These are phyloP conservation scores for Saccostrea cuccullata DNA, from an alignment of 1,140 invertebrate genomes.

Conservation along the genomic window DNA sequence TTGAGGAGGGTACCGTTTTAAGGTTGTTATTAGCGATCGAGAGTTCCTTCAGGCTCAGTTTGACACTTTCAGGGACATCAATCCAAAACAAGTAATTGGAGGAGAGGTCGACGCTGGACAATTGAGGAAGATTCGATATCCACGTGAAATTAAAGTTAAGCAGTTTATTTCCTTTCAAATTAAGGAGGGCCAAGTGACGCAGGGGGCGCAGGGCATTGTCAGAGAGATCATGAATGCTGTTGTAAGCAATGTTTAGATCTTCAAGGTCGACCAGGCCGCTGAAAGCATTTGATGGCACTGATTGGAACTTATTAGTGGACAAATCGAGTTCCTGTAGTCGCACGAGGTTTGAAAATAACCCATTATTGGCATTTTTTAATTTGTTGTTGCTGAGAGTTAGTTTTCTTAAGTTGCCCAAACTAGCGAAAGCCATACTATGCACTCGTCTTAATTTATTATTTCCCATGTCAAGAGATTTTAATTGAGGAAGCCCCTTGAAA, in stretches of 20 bases:
- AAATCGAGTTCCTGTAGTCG: constrained; percentile 43
- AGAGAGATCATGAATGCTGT: constrained; percentile 44
- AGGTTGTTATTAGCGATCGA: constrained; percentile 45
- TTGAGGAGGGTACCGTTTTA: constrained; percentile 41
- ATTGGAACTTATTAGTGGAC: constrained; percentile 49
- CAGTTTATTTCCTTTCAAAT: constrained; percentile 44
- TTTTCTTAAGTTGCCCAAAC: constrained; percentile 34
- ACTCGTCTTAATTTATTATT: constrained; percentile 53
- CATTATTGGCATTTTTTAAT: constrained; percentile 47
- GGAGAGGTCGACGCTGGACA: constrained; percentile 46
- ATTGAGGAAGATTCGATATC: constrained; percentile 43
- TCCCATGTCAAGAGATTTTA: constrained; percentile 47
- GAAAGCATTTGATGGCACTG: constrained; percentile 37
- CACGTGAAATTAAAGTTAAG: constrained; percentile 54
- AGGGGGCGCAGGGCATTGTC: constrained; percentile 41
- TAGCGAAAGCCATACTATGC: constrained; percentile 45
- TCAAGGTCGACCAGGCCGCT: constrained; percentile 47
- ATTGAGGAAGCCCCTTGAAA: constrained; percentile 48
- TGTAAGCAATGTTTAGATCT: constrained; percentile 44
- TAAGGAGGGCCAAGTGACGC: constrained; percentile 40
- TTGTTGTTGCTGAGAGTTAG: constrained; percentile 50
- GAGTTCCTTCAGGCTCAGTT: constrained; percentile 50
- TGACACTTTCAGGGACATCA: constrained; percentile 38
- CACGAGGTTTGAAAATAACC: constrained; percentile 45
- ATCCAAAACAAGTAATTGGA: constrained; percentile 54